Conservation (phyloP, 2,888 invertebrate species). For the Xestia xanthographa region DNA sequence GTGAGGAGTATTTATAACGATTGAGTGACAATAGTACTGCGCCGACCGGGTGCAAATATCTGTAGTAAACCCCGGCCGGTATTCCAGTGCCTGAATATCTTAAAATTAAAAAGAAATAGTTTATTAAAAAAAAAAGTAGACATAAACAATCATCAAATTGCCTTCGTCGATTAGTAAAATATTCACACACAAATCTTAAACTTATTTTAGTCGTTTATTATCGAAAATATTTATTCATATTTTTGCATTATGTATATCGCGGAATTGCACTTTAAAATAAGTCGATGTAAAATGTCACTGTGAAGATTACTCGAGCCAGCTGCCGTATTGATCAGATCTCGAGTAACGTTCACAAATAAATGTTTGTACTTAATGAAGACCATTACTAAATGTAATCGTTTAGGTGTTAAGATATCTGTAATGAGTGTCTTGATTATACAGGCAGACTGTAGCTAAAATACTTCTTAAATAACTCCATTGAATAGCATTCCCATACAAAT, state of each 20-base stretch:
- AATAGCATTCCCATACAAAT: conserved; percentile 61
- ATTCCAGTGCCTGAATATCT: conserved; percentile 77
- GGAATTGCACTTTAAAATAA: conserved; percentile 75
- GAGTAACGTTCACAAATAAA: conserved; percentile 70
- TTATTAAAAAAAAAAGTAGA: conserved; percentile 66
- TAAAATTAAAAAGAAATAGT: conserved; percentile 66
- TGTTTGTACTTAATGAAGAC: conserved; percentile 69
- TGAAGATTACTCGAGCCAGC: conserved; percentile 68
- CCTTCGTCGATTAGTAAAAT: conserved; percentile 73
- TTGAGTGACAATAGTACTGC: conserved; percentile 67
- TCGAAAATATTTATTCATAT: conserved; percentile 70
- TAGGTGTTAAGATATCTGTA: conserved; percentile 76
- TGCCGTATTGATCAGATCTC: conserved; percentile 10
- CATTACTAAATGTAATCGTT: conserved; percentile 65
- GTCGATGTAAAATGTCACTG: conserved; percentile 73
- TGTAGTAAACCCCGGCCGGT: conserved; percentile 62
- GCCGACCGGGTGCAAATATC: conserved; percentile 49
- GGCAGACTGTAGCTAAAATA: conserved; percentile 79
- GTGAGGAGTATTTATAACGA: conserved; percentile 55
- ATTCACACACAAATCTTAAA: conserved; percentile 67
- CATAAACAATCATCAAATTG: conserved; percentile 70
- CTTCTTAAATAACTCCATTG: conserved; percentile 56
- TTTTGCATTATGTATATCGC: conserved; percentile 75
- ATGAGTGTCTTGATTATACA: conserved; percentile 78
- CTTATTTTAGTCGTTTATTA: conserved; percentile 70